Evolutionary conservation across 2,797 vertebrate genomes (phyloP).

Genomic region (Bufotes viridis): DNA sequence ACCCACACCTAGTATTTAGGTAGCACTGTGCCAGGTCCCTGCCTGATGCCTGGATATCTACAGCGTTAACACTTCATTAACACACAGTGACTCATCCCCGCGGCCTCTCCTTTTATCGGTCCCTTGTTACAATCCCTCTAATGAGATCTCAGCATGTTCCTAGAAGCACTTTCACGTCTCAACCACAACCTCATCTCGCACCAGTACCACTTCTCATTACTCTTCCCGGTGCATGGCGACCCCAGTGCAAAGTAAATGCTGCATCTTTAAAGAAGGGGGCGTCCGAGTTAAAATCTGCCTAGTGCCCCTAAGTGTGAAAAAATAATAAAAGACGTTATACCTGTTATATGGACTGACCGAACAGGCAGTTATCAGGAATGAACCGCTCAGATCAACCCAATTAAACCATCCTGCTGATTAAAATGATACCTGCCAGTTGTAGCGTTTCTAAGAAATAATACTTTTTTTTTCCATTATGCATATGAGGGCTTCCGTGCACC

Average conservation of each 20-base stretch:
- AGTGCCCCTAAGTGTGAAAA: too few species aligned
- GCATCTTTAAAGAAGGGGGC: too few species aligned
- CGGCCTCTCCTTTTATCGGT: neutral
- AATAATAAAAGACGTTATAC: too few species aligned
- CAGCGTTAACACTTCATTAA: neutral
- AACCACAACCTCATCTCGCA: neutral
- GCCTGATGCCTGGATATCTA: neutral
- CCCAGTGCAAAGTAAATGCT: neutral
- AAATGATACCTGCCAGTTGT: too few species aligned
- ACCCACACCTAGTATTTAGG: neutral
- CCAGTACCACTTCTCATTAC: neutral
- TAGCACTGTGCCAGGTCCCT: neutral
- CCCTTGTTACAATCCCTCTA: neutral
- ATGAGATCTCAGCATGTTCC: neutral
- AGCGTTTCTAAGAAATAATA: too few species aligned
- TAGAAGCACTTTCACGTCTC: slow-evolving; percentile 20
- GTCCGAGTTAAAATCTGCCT: too few species aligned
- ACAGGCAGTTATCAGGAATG: too few species aligned
- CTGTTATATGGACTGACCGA: too few species aligned
- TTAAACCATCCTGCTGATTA: too few species aligned
- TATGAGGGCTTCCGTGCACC: too few species aligned
- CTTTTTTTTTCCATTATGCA: too few species aligned
- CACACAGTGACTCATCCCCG: neutral
- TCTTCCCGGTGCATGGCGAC: neutral
- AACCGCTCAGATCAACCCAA: too few species aligned